Evolutionary conservation across 2,797 vertebrate species (phyloP).

Genomic region (Propithecus deckenii): DNA sequence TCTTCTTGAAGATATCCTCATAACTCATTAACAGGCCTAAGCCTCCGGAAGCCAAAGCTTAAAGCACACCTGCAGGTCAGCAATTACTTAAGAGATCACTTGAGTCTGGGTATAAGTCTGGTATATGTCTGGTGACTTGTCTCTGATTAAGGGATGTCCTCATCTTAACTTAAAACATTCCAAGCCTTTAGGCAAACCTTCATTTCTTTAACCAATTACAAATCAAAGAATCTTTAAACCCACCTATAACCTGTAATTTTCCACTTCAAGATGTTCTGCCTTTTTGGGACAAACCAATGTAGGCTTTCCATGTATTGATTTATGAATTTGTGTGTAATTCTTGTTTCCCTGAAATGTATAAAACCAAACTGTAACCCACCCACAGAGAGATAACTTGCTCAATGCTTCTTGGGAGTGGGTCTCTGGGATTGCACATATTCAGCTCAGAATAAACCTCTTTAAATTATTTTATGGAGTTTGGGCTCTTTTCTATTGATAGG

Average conservation of each 20-base stretch:
- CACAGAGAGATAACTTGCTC: neutral
- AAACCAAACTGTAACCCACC: neutral
- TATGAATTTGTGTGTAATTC: neutral
- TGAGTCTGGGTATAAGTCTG: neutral
- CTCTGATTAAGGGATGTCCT: neutral
- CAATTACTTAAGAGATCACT: neutral
- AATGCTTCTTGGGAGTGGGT: neutral
- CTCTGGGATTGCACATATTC: neutral
- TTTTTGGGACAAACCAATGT: neutral
- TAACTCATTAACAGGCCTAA: neutral
- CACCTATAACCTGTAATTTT: neutral
- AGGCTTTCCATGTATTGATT: neutral
- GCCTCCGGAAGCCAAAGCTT: neutral
- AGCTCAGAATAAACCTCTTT: neutral
- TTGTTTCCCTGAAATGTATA: neutral
- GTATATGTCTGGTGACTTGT: neutral
- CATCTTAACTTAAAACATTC: neutral
- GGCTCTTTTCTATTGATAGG: neutral
- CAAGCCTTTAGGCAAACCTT: neutral
- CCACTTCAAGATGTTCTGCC: neutral
- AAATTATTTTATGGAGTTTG: neutral
- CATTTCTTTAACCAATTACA: neutral
- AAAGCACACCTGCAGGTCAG: neutral
- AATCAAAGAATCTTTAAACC: neutral
- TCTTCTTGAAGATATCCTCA: neutral